A percentile compares a stretch with the other conserved stretches of the same genome.
These are phyloP conservation scores for Cydia splendana DNA, from an alignment of 1,140 invertebrate species.

Conservation along the genomic window DNA sequence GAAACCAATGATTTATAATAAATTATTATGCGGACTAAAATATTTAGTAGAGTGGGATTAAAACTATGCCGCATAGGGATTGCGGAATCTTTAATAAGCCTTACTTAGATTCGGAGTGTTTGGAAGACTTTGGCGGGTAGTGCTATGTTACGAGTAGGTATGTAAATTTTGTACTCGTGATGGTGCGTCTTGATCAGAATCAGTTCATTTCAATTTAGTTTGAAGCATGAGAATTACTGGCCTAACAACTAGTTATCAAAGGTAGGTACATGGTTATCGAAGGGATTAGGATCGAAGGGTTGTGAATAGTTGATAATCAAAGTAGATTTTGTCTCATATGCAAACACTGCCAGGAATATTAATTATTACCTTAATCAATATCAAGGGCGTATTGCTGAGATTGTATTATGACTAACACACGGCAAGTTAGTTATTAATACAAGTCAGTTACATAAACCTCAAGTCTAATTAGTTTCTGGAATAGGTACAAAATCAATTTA, in stretches of 20 bases:
- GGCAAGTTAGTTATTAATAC: slow-evolving; percentile 73
- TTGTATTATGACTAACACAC: slow-evolving; percentile 56
- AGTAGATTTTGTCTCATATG: slow-evolving; percentile 26
- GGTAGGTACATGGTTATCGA: not conserved
- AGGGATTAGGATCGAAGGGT: not conserved
- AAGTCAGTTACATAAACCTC: slow-evolving; percentile 71
- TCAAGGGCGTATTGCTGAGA: slow-evolving; percentile 48
- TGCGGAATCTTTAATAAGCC: not conserved
- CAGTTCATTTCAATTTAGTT: too few species aligned
- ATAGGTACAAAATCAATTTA: slow-evolving; percentile 73
- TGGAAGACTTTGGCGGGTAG: too few species aligned
- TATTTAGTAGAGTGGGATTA: slow-evolving; percentile 4
- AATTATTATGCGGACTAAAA: slow-evolving; percentile 13
- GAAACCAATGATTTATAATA: slow-evolving; percentile 37
- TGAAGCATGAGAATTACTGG: not conserved
- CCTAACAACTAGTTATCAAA: not conserved
- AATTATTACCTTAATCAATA: slow-evolving; percentile 54
- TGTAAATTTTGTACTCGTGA: too few species aligned
- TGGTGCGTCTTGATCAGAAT: not conserved
- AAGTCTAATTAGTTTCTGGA: slow-evolving; percentile 76
- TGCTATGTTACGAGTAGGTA: too few species aligned
- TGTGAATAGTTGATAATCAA: slow-evolving; percentile 4
- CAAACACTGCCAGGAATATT: slow-evolving; percentile 39
- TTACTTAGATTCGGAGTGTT: too few species aligned
- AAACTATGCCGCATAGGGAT: not conserved